Evolutionary conservation across 2,113 vertebrate species (phyloP), one percentile per base, ranked within the genome.

Genomic region (Prinia subflava): DNA sequence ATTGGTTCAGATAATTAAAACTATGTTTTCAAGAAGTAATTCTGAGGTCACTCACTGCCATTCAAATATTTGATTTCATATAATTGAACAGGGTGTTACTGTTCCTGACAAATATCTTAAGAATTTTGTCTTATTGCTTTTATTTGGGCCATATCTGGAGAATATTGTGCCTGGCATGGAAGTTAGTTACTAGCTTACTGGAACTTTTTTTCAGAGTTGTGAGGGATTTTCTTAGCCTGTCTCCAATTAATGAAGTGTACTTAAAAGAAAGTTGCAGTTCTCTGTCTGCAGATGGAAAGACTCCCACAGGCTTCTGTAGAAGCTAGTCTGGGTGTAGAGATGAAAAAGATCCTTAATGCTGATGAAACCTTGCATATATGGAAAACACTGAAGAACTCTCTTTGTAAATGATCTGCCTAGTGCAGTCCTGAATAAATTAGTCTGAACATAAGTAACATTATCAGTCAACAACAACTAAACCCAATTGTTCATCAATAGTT

Each of bases 141-240:
- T 91, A 75, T 89, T 89, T 81, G 62, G 65, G 60, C 47, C 6
- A 0, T 87, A 79, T 86, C 76, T 82, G 87, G 89, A 91, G 62
- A 86, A 75, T 74, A 78, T 82, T 89, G 73, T 92, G 80, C 56
- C 80, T 89, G 76, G 44, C 31, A 27, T 91, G 60, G 57, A 90
- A 87, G 60, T 78, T 59, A 63, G 80, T 90, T 62, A 52, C 52
- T 44, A 74, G 52, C 83, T 71, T 63, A 71, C 25, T 76, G 33
- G 59, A 84, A 81, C 24, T 24, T 41, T 60, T 87, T 71, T 75
- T 68, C n/a, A 14, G 52, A 71, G 52, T 76, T 78, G 65, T 86
- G 75, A 83, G 44, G 65, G 52, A 62, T 96, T 96, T 96, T 96
- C 74, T 67, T 92, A 81, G 60, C 41, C 91, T 95, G 91, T 52